Percentiles rank a stretch among this genome's conserved stretches.
These are phyloP conservation scores for Sebastes fasciatus DNA, from an alignment of 2,113 vertebrate genomes.

Conservation along the genomic window DNA sequence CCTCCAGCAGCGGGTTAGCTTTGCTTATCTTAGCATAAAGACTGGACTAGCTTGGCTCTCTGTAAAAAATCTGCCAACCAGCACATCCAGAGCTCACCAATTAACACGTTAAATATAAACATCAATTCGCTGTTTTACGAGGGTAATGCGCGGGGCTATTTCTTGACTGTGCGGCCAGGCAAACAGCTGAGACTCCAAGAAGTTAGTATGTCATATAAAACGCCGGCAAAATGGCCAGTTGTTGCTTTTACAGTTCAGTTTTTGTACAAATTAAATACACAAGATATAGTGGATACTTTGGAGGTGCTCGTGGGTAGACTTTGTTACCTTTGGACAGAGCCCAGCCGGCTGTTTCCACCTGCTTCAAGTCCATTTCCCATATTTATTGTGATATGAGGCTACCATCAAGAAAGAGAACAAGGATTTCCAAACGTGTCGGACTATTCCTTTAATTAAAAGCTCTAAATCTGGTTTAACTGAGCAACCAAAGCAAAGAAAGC, in stretches of 20 bases:
- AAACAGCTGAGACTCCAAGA: not conserved
- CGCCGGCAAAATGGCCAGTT: not conserved
- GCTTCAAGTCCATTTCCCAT: not conserved
- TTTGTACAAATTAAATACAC: not conserved
- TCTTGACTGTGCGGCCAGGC: not conserved
- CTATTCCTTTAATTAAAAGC: not conserved
- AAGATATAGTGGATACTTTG: not conserved
- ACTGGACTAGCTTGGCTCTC: not conserved
- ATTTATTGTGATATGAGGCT: not conserved
- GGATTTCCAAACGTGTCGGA: not conserved
- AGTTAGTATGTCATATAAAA: not conserved
- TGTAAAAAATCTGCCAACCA: not conserved
- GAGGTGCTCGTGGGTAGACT: not conserved
- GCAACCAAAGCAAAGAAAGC: not conserved
- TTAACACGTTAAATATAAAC: not conserved
- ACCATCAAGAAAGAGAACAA: not conserved
- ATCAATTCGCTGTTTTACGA: not conserved
- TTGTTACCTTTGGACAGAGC: not conserved
- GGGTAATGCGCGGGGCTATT: too few relatives aligned
- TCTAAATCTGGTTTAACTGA: constrained; percentile 1
- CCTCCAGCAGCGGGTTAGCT: not conserved
- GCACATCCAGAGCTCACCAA: not conserved
- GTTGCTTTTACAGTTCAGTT: not conserved
- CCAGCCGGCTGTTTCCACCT: not conserved
- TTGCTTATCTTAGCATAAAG: not conserved